Evolutionary conservation across 2,888 invertebrate genomes (phyloP).

Genomic region (Erannis defoliaria): DNA sequence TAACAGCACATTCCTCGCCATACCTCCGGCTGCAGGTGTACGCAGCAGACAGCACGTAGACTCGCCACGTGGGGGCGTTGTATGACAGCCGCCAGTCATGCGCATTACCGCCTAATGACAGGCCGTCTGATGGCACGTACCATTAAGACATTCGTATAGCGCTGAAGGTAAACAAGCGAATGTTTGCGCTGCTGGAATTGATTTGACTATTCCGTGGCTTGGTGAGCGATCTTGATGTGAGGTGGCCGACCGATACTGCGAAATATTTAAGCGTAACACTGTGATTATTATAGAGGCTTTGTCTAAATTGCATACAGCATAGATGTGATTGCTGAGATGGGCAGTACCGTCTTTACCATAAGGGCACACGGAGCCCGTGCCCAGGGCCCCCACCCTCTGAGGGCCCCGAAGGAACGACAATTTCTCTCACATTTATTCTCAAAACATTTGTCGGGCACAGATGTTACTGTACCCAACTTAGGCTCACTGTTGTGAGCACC

Average conservation of each 20-base stretch:
- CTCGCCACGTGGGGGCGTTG: neutral
- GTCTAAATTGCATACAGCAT: too few species aligned
- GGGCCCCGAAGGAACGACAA: too few species aligned
- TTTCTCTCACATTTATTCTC: too few species aligned
- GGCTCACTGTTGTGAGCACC: too few species aligned
- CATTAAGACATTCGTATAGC: constrained; percentile 31
- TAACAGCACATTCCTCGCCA: constrained; percentile 2
- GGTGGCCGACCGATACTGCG: neutral
- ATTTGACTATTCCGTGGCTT: neutral
- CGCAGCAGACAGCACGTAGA: constrained; percentile 21
- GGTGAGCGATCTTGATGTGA: neutral
- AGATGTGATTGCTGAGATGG: too few species aligned
- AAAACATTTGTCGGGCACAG: too few species aligned
- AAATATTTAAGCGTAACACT: too few species aligned
- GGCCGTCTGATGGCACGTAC: constrained; percentile 13
- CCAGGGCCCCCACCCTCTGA: too few species aligned
- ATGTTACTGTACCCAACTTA: too few species aligned
- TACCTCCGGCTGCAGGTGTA: constrained; percentile 1
- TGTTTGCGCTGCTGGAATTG: constrained; percentile 13
- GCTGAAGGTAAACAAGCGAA: constrained; percentile 25
- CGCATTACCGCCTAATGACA: constrained; percentile 1
- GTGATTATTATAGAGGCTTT: too few species aligned
- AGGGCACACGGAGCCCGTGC: too few species aligned
- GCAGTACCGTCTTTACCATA: too few species aligned
- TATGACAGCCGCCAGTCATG: constrained; percentile 10